Base-by-base conservation (phyloP, 53 echinoderm and acorn worm species). In the Echinarachnius parma region DNA sequence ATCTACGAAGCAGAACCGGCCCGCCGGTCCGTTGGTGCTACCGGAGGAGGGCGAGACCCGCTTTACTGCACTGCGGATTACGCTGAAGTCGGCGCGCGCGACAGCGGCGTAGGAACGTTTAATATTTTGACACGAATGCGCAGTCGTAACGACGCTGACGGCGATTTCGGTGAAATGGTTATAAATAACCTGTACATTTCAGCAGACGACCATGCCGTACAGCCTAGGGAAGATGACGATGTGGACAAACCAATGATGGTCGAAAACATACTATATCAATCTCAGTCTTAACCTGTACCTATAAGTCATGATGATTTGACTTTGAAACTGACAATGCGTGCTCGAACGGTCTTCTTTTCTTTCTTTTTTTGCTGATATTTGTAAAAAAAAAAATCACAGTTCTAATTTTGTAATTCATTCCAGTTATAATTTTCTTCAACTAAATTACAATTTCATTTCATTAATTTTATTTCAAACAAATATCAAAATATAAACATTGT, bases 1-100 rank as follows among this genome's bases (percentile, higher is more conserved):
- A 72, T 72, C 57, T 72, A 72, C 31, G 74, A 72, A 37, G 56
- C 74, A 28, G 74, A 72, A 56, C 74, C 74, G 37, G 2, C 28
- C 20, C 31, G 50, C 31, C 30, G 35, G 30, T 28, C 46, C 65
- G 19, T 46, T 33, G 9, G 50, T 53, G 1, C 20, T 52, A 22
- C 28, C 44, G 16, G 36, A 27, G 37, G 57, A 24, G 7, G 28
- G 22, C 4, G 53, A 33, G 53, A 28, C 30, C 22, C 33, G 42
- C 27, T 72, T 10, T 45, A 56, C 36, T 31, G 27, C 28, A 72
- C 44, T 54, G 45, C 44, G 74, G 46, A n/a, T n/a, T 68, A 68
- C 68, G 55, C 74, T 1, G 70, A 70, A 4, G 70, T 70, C 24
- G 57, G 37, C 9, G 9, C 44, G 8, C 54, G 74, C 7, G 74